Percentiles rank a stretch among this genome's conserved stretches.
Evolutionary conservation across 2,888 invertebrate genomes (phyloP).

Genomic region (Labia minor): DNA sequence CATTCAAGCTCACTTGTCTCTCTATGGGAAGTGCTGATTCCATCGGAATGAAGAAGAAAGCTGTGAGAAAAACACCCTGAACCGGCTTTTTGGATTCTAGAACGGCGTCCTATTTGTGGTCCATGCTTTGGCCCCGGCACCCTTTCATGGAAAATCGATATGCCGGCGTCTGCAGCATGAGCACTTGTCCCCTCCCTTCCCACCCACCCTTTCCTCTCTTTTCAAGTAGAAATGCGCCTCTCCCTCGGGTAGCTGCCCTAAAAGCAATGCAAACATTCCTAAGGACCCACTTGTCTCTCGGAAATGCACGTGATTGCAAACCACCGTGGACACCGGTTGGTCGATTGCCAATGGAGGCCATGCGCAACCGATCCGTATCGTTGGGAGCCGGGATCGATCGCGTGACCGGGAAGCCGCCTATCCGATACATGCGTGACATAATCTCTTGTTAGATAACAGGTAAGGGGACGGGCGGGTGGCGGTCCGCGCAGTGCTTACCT

Average conservation of each 20-base stretch:
- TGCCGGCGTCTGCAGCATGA: not conserved
- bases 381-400: not conserved
- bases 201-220: not conserved
- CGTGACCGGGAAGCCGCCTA: not conserved
- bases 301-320: not conserved
- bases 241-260: not conserved
- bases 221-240: not conserved
- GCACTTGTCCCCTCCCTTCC: not conserved
- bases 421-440: not conserved
- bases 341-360: not conserved
- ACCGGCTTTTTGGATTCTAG: not conserved
- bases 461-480: not conserved
- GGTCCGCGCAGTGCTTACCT: not conserved
- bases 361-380: not conserved
- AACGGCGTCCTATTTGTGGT: not conserved
- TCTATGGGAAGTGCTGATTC: not conserved
- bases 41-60: not conserved
- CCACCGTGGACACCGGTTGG: not conserved
- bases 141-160: not conserved
- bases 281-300: not conserved
- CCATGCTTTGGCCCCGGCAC: not conserved
- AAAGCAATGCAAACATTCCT: not conserved
- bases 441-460: not conserved
- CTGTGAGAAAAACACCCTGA: not conserved
- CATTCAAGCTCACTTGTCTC: constrained; percentile 1